Evolutionary conservation across 2,797 vertebrate genomes (phyloP), one percentile per base, ranked within the genome.

Genomic region (Paramormyrops hopkinsi): DNA sequence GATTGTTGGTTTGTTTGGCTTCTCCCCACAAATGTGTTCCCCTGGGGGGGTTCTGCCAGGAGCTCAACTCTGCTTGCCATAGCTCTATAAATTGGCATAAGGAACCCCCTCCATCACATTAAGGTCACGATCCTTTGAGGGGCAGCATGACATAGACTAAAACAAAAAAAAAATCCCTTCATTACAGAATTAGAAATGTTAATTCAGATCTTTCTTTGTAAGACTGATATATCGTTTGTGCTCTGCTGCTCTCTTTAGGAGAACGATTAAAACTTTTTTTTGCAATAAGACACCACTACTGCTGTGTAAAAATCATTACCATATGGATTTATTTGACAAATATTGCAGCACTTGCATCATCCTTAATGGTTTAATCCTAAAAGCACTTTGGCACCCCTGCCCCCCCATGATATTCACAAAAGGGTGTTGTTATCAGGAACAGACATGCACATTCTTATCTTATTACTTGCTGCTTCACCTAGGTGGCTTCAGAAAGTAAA

Each of bases 401-500:
- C 29, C 17, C 14, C 17, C 5, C 37, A 82, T 82, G 14, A 82
- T 19, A 46, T 82, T 65, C 88, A 37, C 33, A 51, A 82, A 88
- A 90, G 44, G 59, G 88, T 37, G 90, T 88, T 25, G 90, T 87
- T 91, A 92, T 92, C 95, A 95, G 90, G 95, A 91, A 88, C 88
- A 90, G 94, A 93, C 96, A 91, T 79, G 95, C 92, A 91, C 79
- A 62, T 53, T 91, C 94, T 95, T 94, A 95, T 96, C 93, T 94
- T 44, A 22, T 86, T 89, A 91, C 90, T 65, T 22, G 89, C 89
- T 89, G 79, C 19, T 92, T 90, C 91, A 82, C n/a, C 33, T 59
- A 83, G 51, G 83, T 79, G 89, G 84, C 48, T 86, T 87, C 84
- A 79, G 48, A 73, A 50, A 59, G 84, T 90, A 90, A 76, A 88